These are phyloP conservation scores for Enteromius paludinosus DNA, from an alignment of 2,797 vertebrate genomes.

Conservation along the genomic window DNA sequence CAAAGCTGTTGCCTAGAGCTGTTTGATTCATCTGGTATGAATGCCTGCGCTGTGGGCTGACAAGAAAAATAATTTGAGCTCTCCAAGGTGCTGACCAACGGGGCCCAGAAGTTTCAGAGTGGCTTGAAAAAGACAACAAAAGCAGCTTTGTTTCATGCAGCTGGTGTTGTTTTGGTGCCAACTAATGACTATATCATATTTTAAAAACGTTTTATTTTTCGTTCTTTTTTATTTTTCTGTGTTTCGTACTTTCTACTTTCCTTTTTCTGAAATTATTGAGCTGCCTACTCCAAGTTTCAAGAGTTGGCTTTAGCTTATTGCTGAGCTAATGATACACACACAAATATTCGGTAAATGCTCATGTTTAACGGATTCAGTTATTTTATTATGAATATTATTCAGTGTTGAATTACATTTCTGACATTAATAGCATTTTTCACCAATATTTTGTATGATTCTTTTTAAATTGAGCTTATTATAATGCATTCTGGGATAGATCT, in stretches of 20 bases:
- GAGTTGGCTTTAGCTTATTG: background rate
- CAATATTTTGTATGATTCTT: background rate
- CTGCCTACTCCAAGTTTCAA: background rate
- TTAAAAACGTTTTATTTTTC: background rate
- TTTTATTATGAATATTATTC: background rate
- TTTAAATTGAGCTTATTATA: background rate
- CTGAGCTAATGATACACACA: background rate
- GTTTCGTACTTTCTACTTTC: background rate
- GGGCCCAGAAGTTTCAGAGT: background rate
- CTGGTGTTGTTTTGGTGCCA: background rate
- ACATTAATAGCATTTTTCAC: background rate
- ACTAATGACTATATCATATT: background rate
- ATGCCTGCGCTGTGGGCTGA: background rate
- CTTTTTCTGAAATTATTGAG: background rate
- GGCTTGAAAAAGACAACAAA: background rate
- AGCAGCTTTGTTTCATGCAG: background rate
- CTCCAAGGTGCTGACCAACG: constrained; percentile 68
- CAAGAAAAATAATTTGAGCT: constrained; percentile 63
- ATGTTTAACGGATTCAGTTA: background rate
- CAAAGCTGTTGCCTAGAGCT: constrained; percentile 55
- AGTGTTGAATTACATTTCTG: background rate
- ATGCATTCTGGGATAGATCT: background rate
- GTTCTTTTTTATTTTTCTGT: too few species aligned
- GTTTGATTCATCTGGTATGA: constrained; percentile 50
- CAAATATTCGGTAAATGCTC: background rate